Percentiles rank a stretch among this genome's conserved stretches.
Evolutionary conservation across 2,797 vertebrate genomes (phyloP).

Genomic region (Anabacerthia variegaticeps): DNA sequence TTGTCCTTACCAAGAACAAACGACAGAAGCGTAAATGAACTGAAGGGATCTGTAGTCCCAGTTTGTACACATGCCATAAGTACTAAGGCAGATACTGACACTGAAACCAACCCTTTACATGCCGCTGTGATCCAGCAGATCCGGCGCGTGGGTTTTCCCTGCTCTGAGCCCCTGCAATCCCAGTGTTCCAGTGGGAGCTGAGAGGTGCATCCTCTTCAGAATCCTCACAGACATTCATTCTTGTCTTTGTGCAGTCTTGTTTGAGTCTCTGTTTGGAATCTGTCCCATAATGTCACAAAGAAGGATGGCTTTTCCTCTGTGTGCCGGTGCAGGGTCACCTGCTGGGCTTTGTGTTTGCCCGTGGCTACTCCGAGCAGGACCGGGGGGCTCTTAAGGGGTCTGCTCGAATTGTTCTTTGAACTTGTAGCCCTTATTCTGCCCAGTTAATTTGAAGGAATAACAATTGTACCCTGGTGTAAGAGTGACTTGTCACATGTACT

Average conservation of each 20-base stretch:
- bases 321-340: not conserved
- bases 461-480: not conserved
- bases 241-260: not conserved
- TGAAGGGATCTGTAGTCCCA: not conserved
- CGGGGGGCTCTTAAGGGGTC: not conserved
- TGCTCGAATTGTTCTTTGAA: slow-evolving; percentile 17
- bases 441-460: not conserved
- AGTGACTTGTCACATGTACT: not conserved
- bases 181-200: not conserved
- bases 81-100: slow-evolving; percentile 51
- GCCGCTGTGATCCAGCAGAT: slow-evolving; percentile 11
- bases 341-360: not conserved
- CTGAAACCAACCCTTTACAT: slow-evolving; percentile 4
- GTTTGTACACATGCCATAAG: not conserved
- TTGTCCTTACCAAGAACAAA: not conserved
- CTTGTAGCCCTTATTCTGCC: slow-evolving; percentile 68
- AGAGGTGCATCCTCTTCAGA: not conserved
- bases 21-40: not conserved
- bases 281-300: not conserved
- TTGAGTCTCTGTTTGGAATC: not conserved
- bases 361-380: not conserved
- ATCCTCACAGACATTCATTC: not conserved
- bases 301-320: not conserved
- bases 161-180: not conserved
- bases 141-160: not conserved